Evolutionary conservation across 2,888 invertebrate genomes (phyloP).

Genomic region (Thumatha senex): DNA sequence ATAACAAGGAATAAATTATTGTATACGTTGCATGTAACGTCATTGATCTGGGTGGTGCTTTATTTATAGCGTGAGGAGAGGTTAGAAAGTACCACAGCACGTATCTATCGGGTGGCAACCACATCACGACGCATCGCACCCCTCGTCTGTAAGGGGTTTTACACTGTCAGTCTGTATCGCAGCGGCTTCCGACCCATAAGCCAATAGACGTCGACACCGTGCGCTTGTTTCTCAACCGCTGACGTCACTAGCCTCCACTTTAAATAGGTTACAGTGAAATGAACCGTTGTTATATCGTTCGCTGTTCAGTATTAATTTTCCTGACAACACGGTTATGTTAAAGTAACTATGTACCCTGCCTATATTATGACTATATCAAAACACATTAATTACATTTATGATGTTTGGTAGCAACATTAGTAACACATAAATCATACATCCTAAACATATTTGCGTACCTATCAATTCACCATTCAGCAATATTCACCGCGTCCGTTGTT

Average conservation of each 20-base stretch:
- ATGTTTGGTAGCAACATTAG: not conserved
- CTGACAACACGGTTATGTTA: not conserved
- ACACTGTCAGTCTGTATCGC: slow-evolving; percentile 31
- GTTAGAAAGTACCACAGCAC: slow-evolving; percentile 23
- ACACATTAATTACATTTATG: not conserved
- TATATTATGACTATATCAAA: not conserved
- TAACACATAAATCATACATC: slow-evolving; percentile 21
- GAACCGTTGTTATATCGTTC: slow-evolving; percentile 21
- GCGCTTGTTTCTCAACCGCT: slow-evolving; percentile 17
- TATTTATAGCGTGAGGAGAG: slow-evolving; percentile 26
- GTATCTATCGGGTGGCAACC: slow-evolving; percentile 12
- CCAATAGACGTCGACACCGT: slow-evolving; percentile 30
- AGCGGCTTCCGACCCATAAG: slow-evolving; percentile 34
- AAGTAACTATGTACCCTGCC: not conserved
- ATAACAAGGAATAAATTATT: slow-evolving; percentile 34
- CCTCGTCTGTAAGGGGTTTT: slow-evolving; percentile 26
- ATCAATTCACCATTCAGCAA: slow-evolving; percentile 20
- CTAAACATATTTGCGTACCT: slow-evolving; percentile 15
- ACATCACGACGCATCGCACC: slow-evolving; percentile 19
- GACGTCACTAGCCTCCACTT: slow-evolving; percentile 33
- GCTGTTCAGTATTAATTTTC: slow-evolving; percentile 14
- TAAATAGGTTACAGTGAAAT: slow-evolving; percentile 36
- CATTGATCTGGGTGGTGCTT: slow-evolving; percentile 28
- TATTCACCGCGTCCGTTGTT: slow-evolving; percentile 41
- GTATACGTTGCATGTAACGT: slow-evolving; percentile 16